Evolutionary conservation across 2,797 vertebrate genomes (phyloP), one percentile per base, ranked within the genome.

Genomic region (Octomys mimax): DNA sequence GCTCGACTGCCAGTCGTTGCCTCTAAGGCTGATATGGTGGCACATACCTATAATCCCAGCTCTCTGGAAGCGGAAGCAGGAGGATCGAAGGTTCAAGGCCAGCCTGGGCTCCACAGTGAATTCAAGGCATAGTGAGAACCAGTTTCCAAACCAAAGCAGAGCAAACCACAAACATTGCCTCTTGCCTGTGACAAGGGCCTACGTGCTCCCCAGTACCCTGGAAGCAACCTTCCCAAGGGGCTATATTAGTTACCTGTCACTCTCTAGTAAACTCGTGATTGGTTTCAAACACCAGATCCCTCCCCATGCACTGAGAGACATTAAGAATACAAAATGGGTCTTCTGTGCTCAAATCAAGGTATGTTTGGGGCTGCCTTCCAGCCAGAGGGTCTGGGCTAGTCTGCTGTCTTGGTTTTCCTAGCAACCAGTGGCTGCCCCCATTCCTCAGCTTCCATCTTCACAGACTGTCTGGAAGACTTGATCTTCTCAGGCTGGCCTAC

Each of bases 281-380:
- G 59, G 22, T 62, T 88, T 62, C 66, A 66, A 70, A 42, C 16
- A 36, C 83, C 16, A 54, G 4, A 81, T 7, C 2, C 49, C 36
- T 12, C 39, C 19, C 14, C 59, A 3, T 10, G 4, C 1, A 39
- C 21, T 54, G 68, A 59, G 16, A 22, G 49, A 61, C 3, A 1
- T 16, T 26, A 3, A 46, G 64, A 75, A 19, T 46, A n/a, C n/a
- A 54, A 19, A 12, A 31, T 2, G 36, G 49, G 13, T 39, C 81
- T 73, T 24, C 49, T 33, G 68, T 52, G 8, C 78, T 7, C 0
- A 42, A 39, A 77, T 5, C 5, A 26, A 52, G 33, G 66, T 18
- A n/a, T 16, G 0, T 0, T 7, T 73, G 12, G 1, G 16, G 12
- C 52, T 39, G 16, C 6, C 0, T 49, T 70, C 64, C 46, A 62